Base-by-base conservation (phyloP, 1,140 invertebrate species). In the Lucilia cuprina region DNA sequence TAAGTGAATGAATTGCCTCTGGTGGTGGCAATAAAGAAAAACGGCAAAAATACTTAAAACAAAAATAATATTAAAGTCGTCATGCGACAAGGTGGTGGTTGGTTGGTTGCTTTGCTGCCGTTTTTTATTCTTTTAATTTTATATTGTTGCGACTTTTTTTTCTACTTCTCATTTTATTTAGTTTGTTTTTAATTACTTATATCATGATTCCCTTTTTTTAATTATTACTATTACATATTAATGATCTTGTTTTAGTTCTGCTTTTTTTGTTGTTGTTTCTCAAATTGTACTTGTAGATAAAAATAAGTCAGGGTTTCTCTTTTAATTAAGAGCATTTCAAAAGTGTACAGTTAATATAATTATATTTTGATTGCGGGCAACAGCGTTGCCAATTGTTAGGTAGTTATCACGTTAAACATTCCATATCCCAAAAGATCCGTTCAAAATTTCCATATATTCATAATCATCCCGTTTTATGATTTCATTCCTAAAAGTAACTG, bases 71-170 rank as follows among this genome's bases (percentile, higher is more conserved):
- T 80, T 21, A 80, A 80, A 80, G 77, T 49, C 8, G 41, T 50
- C 41, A 50, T 80, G 77, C 77, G 77, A 80, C 77, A 80, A 80
- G 77, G 77, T 80, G 65, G 65, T 70, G 13, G 55, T n/a, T 60
- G 13, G 55, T 17, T 60, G 13, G 55, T 70, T 70, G 65, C 60
- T 65, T 65, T 65, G 17, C 21, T 70, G n/a, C 9, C 19, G 7
- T 70, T 70, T 70, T 25, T 21, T 9, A 70, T 70, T 65, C 60
- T 65, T 25, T 25, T 25, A 10, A 4, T 25, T 21, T 19, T 70
- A 21, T 70, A 9, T 10, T 70, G 19, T 70, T 70, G 60, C 17
- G 60, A n/a, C 65, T 70, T 70, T 25, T 70, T 70, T 70, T 70
- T n/a, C n/a, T n/a, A n/a, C 19, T 21, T 19, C 12, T 19, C 7